phyloP scores from a whole-genome alignment of 2,888 invertebrate species.

The Lampropteryx suffumata region DNA sequence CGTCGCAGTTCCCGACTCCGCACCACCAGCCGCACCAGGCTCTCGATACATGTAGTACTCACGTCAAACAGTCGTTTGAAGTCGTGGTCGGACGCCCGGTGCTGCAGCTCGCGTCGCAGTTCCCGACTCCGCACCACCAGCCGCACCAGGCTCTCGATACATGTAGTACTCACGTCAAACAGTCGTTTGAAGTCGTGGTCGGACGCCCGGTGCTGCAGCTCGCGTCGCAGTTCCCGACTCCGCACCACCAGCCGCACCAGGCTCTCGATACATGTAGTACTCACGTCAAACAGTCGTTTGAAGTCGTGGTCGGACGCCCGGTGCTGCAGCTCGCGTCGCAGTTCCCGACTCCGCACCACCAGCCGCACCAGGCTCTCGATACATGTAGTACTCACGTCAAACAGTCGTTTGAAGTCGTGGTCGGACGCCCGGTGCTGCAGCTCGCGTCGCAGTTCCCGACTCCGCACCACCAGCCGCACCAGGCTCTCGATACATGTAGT shows the following conservation, averaged over 20 bases:
- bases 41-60: constrained; percentile 96
- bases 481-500: constrained; percentile 96
- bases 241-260: constrained; percentile 95
- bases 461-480: constrained; percentile 94
- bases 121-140: constrained; percentile 94
- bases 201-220: constrained; percentile 73
- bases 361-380: constrained; percentile 96
- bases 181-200: constrained; percentile 86
- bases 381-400: too few relatives aligned
- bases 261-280: constrained; percentile 95
- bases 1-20: constrained; percentile 90
- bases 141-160: constrained; percentile 94
- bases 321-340: constrained; percentile 84
- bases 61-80: too few relatives aligned
- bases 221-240: constrained; percentile 89
- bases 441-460: constrained; percentile 88
- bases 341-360: constrained; percentile 91
- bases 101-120: constrained; percentile 84
- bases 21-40: constrained; percentile 94
- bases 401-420: constrained; percentile 86
- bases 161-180: too few relatives aligned
- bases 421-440: constrained; percentile 73
- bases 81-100: constrained; percentile 80
- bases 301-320: constrained; percentile 85
- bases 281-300: too few relatives aligned